These are phyloP conservation scores for Drosophila subobscura DNA, from an alignment of 1,140 invertebrate genomes.

Conservation along the genomic window DNA sequence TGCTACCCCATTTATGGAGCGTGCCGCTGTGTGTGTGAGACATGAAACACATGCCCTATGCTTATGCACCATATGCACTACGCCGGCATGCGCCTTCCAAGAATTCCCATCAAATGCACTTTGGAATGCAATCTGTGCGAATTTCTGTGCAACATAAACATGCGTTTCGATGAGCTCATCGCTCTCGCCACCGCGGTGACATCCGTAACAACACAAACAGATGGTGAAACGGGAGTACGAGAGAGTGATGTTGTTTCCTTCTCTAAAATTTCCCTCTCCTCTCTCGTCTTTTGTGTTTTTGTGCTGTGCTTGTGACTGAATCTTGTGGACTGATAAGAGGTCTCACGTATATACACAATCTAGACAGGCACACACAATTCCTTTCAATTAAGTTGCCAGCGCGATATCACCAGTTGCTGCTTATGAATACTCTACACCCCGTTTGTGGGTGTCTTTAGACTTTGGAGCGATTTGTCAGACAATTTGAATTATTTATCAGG, in stretches of 20 bases:
- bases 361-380: constrained; percentile 46
- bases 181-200: too few species aligned
- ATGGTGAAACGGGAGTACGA: not conserved
- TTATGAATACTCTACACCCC: constrained; percentile 21
- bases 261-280: constrained; percentile 29
- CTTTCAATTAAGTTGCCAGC: constrained; percentile 51
- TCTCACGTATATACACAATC: constrained; percentile 52
- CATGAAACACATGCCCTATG: constrained; percentile 23
- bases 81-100: too few species aligned
- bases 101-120: constrained; percentile 11
- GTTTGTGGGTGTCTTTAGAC: constrained; percentile 30
- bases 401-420: constrained; percentile 35
- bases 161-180: constrained; percentile 49
- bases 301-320: constrained; percentile 1
- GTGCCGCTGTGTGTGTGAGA: constrained; percentile 11
- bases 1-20: constrained; percentile 8
- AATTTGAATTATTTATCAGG: constrained; percentile 40
- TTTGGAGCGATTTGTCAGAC: constrained; percentile 21
- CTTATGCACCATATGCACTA: not conserved
- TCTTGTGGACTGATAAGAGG: constrained; percentile 36
- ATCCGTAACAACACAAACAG: constrained; percentile 3
- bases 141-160: constrained; percentile 43
- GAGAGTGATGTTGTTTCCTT: not conserved
- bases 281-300: not conserved
- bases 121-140: constrained; percentile 22